Conservation (phyloP, 2,797 vertebrate species). For the Merluccius polli region DNA sequence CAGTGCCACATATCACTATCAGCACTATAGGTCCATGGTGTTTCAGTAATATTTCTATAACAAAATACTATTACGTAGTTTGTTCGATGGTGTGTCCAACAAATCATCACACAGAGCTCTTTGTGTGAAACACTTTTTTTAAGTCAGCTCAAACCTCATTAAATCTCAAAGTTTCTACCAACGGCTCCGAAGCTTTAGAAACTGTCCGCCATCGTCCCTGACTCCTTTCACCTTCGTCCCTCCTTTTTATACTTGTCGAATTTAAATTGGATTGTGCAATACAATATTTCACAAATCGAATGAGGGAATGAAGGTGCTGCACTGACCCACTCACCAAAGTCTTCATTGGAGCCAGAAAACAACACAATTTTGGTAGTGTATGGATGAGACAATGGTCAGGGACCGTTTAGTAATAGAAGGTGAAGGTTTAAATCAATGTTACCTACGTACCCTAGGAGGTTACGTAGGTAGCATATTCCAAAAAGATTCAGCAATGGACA, state of each 20-base stretch:
- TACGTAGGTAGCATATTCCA: too few species aligned
- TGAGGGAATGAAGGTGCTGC: background rate
- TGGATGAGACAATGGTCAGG: background rate
- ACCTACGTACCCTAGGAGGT: too few species aligned
- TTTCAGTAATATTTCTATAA: slow-evolving; percentile 12
- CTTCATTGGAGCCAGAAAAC: background rate
- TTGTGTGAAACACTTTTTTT: background rate
- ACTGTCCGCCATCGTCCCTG: background rate
- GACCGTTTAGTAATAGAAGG: background rate
- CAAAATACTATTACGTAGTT: slow-evolving; percentile 8
- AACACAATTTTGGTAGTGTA: background rate
- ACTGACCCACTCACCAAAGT: background rate
- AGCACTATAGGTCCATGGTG: slow-evolving; percentile 19
- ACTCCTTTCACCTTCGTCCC: background rate
- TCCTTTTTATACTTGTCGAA: background rate
- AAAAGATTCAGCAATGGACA: too few species aligned
- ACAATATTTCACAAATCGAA: background rate
- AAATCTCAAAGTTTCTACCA: background rate
- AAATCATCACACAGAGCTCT: background rate
- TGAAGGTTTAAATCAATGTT: too few species aligned
- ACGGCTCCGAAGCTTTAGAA: background rate
- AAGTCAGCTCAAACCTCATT: background rate
- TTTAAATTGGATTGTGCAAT: background rate
- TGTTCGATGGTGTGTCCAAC: background rate
- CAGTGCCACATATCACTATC: slow-evolving; percentile 22